Percentiles rank a stretch among this genome's conserved stretches.
Evolutionary conservation across 1,140 invertebrate species (phyloP).

Genomic region (Periplaneta americana): DNA sequence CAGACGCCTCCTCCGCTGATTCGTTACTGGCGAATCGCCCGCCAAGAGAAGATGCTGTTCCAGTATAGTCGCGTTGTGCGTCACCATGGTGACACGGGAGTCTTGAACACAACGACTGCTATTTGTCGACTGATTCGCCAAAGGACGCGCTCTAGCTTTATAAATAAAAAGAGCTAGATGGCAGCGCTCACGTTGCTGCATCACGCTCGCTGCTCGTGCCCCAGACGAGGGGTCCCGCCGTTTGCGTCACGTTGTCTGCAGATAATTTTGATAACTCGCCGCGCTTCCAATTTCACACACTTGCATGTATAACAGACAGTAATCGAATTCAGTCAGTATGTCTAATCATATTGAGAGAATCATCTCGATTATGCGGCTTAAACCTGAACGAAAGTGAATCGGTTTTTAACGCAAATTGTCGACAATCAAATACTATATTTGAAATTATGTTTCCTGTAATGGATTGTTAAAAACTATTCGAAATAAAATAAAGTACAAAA

Average conservation of each 20-base stretch:
- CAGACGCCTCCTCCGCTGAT: not conserved
- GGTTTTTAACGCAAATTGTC: too few relatives aligned
- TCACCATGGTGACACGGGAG: slow-evolving; percentile 15
- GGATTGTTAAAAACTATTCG: too few relatives aligned
- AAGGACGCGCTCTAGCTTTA: not conserved
- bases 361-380: too few relatives aligned
- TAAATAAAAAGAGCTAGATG: not conserved
- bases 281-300: too few relatives aligned
- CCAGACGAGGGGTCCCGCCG: not conserved
- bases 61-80: slow-evolving; percentile 20
- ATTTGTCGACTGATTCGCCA: not conserved
- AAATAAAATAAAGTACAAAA: too few relatives aligned
- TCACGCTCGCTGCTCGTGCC: not conserved
- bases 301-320: too few relatives aligned
- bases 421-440: too few relatives aligned
- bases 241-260: not conserved
- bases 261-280: too few relatives aligned
- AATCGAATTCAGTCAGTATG: too few relatives aligned
- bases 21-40: slow-evolving; percentile 8
- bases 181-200: not conserved
- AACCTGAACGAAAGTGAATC: too few relatives aligned
- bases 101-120: not conserved
- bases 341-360: too few relatives aligned
- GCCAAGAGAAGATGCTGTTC: slow-evolving; percentile 17
- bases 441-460: too few relatives aligned